Base-by-base conservation (phyloP, 2,113 vertebrate species). In the Aspiorhynchus laticeps region DNA sequence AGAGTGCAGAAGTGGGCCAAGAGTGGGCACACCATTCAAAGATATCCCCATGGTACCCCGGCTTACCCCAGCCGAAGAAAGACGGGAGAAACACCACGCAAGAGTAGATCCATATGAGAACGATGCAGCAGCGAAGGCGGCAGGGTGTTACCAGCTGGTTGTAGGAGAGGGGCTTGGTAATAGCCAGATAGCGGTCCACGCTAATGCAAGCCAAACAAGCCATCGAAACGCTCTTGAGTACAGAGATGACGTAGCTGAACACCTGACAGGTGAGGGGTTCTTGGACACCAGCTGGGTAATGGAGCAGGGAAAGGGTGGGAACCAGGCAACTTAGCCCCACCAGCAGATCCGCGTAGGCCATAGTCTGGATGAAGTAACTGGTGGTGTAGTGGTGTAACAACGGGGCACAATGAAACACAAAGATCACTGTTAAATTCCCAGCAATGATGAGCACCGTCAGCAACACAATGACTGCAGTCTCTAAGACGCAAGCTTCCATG, bases 11-110 rank as follows among this genome's bases (percentile, higher is more conserved):
- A 76, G 98, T 99, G 75, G 97, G 97, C 98, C 98, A 99, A 85
- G 97, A 97, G 83, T 95, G 96, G 90, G 98, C 97, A 81, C 98
- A 99, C 98, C 98, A 99, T 91, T 98, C 97, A 91, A 99, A 99
- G 92, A 99, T 98, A 93, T 99, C 98, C 87, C 98, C 98, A 5
- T 99, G 98, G 94, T 99, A 99, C 90, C 98, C 98, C 65, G 98
- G 98, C 93, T 99, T 99, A n/a, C 98, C 98, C 98, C 98, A 99
- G 19, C 97, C 98, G 0, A 99, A 99, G 93, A 99, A 99, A 5
- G 97, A 97, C 86, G 98, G 98, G 91, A 98, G 93, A 92, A 99
- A 99, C 88, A 99, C 96, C 6, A 97, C 88, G 80, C 97, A 96
- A 24, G 98, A 99, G 88, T 99, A 99, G 87, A 98, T 94, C 97